Conservation (phyloP, 2,113 vertebrate genomes). For the Xerus inauris region DNA sequence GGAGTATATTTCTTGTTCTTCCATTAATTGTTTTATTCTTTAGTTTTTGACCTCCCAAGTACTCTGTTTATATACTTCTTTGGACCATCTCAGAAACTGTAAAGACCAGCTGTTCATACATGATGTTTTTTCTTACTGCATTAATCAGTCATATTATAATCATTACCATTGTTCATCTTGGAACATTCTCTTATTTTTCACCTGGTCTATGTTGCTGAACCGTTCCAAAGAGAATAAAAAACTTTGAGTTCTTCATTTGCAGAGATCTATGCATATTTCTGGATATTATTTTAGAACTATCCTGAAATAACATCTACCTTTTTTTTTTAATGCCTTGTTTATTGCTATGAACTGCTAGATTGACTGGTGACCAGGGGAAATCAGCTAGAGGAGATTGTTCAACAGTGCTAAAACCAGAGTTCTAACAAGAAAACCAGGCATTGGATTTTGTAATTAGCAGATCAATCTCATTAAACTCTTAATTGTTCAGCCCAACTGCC, state of each 20-base stretch:
- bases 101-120: not conserved
- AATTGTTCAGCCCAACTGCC: not conserved
- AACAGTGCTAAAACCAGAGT: conserved; percentile 2
- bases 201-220: not conserved
- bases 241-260: not conserved
- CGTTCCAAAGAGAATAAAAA: conserved; percentile 7
- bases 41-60: not conserved
- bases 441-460: not conserved
- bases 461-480: not conserved
- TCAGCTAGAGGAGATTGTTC: not conserved
- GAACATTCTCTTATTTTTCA: not conserved
- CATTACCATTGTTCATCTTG: not conserved
- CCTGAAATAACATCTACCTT: not conserved
- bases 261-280: conserved; percentile 1
- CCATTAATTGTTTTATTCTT: not conserved
- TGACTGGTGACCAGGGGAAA: not conserved
- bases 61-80: not conserved
- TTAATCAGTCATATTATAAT: not conserved
- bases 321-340: not conserved
- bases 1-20: not conserved
- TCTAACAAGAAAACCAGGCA: not conserved
- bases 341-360: not conserved
- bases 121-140: not conserved
- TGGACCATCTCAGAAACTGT: not conserved
- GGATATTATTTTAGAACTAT: not conserved